Percentiles rank a stretch among this genome's conserved stretches.
These are phyloP conservation scores for Dermochelys coriacea DNA, from an alignment of 2,797 vertebrate species.

Conservation along the genomic window DNA sequence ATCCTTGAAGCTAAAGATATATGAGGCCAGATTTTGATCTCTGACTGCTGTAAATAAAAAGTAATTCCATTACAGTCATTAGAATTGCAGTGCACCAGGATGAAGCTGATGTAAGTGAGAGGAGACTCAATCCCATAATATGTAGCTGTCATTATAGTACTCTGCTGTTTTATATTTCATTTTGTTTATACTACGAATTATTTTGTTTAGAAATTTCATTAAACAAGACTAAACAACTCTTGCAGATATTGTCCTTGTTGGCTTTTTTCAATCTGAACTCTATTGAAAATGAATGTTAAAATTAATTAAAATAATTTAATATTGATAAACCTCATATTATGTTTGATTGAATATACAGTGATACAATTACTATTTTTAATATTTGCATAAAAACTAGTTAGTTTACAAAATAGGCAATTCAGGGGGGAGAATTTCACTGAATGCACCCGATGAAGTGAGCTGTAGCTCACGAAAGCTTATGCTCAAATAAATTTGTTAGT, in stretches of 20 bases:
- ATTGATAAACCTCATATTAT: neutral
- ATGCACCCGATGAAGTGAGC: too few species aligned
- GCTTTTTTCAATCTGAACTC: neutral
- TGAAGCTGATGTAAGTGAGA: neutral
- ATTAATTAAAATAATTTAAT: neutral
- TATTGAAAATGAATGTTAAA: neutral
- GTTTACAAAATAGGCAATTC: neutral
- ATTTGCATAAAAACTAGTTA: neutral
- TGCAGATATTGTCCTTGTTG: neutral
- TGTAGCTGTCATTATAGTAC: fast-evolving
- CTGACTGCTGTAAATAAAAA: neutral
- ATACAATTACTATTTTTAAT: neutral
- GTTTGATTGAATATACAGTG: neutral
- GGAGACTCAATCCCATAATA: neutral
- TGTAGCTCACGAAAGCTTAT: too few species aligned
- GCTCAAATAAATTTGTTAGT: too few species aligned
- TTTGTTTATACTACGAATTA: neutral
- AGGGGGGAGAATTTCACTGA: neutral
- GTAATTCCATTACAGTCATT: neutral
- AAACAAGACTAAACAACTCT: neutral
- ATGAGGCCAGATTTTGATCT: neutral
- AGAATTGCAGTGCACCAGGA: neutral
- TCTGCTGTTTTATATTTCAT: neutral
- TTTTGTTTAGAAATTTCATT: neutral
- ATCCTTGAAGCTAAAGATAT: neutral